Evolutionary conservation across 2,888 invertebrate genomes (phyloP).

Genomic region (Drosophila kambysellisi): DNA sequence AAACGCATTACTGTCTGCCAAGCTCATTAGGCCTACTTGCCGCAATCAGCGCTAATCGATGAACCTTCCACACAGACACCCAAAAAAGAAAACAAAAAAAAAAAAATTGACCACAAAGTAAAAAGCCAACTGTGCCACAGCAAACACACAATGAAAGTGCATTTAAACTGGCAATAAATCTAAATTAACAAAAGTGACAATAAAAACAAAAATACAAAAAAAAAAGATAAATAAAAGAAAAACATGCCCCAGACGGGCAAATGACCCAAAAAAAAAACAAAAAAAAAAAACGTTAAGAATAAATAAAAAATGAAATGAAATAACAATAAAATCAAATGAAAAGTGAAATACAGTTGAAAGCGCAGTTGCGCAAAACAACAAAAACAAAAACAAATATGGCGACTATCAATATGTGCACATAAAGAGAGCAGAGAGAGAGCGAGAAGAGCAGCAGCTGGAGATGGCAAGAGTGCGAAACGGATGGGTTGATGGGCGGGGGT

Average conservation of each 20-base stretch:
- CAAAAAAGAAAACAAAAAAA: conserved; percentile 2
- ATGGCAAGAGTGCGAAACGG: conserved; percentile 10
- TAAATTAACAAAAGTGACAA: conserved; percentile 70
- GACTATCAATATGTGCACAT: conserved; percentile 59
- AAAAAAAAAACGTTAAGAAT: neutral
- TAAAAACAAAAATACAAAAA: conserved; percentile 43
- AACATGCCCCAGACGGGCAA: conserved; percentile 63
- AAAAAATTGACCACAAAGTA: neutral
- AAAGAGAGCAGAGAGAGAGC: conserved; percentile 12
- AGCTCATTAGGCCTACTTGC: conserved; percentile 42
- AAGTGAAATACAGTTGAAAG: conserved; percentile 50
- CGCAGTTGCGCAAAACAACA: conserved; percentile 29
- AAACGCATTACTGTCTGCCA: conserved; percentile 26
- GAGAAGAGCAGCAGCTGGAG: neutral
- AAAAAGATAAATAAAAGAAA: conserved; percentile 15
- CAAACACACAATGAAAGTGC: conserved; percentile 66
- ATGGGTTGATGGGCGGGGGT: neutral
- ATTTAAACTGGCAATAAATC: conserved; percentile 72
- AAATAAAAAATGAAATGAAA: conserved; percentile 31
- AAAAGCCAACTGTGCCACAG: conserved; percentile 39
- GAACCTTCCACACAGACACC: conserved; percentile 1
- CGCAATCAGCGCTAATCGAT: conserved; percentile 46
- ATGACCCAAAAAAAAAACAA: conserved; percentile 68
- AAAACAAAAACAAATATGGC: conserved; percentile 46
- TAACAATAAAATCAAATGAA: conserved; percentile 37